phyloP scores from a whole-genome alignment of 2,797 vertebrate species.

The Phoebastria nigripes region DNA sequence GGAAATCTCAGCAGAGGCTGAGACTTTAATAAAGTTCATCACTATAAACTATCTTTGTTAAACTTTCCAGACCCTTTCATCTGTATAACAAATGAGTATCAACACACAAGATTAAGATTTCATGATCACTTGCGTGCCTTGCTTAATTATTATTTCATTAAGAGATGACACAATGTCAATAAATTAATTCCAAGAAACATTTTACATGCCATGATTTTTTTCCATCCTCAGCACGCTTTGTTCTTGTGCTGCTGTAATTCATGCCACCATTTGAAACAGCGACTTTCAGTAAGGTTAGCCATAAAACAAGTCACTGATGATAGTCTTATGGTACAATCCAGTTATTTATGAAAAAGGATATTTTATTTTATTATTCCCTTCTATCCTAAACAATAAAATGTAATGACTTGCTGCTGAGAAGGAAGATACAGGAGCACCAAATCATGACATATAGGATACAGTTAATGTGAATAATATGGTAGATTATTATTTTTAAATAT shows the following conservation, averaged over 20 bases:
- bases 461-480: neutral
- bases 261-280: neutral
- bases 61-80: neutral
- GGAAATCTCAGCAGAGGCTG: neutral
- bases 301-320: constrained; percentile 7
- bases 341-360: neutral
- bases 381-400: neutral
- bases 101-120: neutral
- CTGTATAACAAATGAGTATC: neutral
- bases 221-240: neutral
- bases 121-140: neutral
- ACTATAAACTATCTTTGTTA: neutral
- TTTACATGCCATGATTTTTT: neutral
- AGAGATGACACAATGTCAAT: neutral
- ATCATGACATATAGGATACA: neutral
- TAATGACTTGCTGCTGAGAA: neutral
- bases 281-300: neutral
- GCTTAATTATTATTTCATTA: neutral
- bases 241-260: neutral
- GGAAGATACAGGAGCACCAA: neutral
- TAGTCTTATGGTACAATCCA: neutral
- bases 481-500: neutral
- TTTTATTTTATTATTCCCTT: constrained; percentile 4
- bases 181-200: neutral
- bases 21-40: neutral